phyloP scores from a whole-genome alignment of 37 sponge, comb jelly and placozoan genomes.

The Agelas oroides region DNA sequence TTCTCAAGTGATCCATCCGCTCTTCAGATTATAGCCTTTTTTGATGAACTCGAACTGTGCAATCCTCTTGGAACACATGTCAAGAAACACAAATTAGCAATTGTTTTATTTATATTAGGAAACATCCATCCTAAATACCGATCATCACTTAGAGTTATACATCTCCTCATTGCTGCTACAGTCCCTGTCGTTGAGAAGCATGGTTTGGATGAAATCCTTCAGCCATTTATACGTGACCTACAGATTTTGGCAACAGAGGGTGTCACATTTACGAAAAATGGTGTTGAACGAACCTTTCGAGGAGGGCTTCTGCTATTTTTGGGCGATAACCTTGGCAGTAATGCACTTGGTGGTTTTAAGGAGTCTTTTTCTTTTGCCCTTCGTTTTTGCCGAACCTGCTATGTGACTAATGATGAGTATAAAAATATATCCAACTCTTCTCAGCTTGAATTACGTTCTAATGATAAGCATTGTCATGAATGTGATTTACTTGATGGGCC shows the following conservation, averaged over 20 bases:
- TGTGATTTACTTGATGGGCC: slow-evolving; percentile 29
- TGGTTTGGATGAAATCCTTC: slow-evolving; percentile 35
- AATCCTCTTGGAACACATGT: slow-evolving; percentile 62
- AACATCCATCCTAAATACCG: slow-evolving; percentile 51
- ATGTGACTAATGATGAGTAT: not conserved
- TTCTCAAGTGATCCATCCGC: slow-evolving; percentile 33
- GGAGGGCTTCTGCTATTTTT: slow-evolving; percentile 40
- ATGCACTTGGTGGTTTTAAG: slow-evolving; percentile 60
- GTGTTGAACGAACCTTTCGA: slow-evolving; percentile 1
- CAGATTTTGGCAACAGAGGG: slow-evolving; percentile 21
- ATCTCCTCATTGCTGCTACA: slow-evolving; percentile 15
- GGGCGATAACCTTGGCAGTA: slow-evolving; percentile 50
- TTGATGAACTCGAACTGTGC: slow-evolving; percentile 53
- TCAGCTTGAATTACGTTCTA: not conserved
- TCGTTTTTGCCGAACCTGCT: slow-evolving; percentile 29
- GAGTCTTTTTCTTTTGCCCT: slow-evolving; percentile 41
- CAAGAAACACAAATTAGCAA: slow-evolving; percentile 47
- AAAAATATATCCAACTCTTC: not conserved
- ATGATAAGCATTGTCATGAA: slow-evolving; percentile 13
- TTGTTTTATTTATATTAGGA: slow-evolving; percentile 26
- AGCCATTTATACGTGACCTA: slow-evolving; percentile 43
- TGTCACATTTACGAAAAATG: slow-evolving; percentile 6
- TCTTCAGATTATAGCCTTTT: slow-evolving; percentile 43
- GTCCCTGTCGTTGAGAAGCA: slow-evolving; percentile 34
- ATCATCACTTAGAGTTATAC: slow-evolving; percentile 12